Evolutionary conservation across 2,888 invertebrate genomes (phyloP).

Genomic region (Drosophila testacea): DNA sequence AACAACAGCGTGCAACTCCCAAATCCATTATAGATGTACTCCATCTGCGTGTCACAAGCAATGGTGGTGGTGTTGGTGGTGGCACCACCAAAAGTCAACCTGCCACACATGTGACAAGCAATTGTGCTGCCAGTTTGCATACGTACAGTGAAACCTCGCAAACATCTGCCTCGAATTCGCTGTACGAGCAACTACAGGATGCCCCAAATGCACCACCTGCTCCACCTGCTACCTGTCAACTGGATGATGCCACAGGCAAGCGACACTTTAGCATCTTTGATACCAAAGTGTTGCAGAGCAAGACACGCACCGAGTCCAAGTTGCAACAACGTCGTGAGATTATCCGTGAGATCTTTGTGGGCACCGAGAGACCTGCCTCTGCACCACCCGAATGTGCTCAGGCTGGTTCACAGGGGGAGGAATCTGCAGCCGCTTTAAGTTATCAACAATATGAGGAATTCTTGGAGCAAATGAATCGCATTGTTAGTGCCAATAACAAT

Average conservation of each 20-base stretch:
- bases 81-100: neutral
- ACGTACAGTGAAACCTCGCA: constrained; percentile 75
- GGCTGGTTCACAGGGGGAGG: constrained; percentile 19
- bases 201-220: constrained; percentile 36
- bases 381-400: constrained; percentile 88
- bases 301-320: constrained; percentile 91
- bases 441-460: constrained; percentile 84
- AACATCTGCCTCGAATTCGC: constrained; percentile 78
- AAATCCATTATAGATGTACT: constrained; percentile 85
- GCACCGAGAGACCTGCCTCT: constrained; percentile 90
- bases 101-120: constrained; percentile 3
- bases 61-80: constrained; percentile 23
- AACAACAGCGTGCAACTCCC: constrained; percentile 44
- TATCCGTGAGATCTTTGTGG: constrained; percentile 93
- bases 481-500: constrained; percentile 75
- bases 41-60: constrained; percentile 82
- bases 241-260: constrained; percentile 51
- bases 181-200: constrained; percentile 74
- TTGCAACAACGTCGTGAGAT: constrained; percentile 90
- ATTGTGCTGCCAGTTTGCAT: constrained; percentile 51
- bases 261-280: constrained; percentile 87
- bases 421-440: constrained; percentile 58
- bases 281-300: constrained; percentile 90
- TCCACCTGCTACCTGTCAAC: constrained; percentile 2
- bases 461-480: constrained; percentile 82